Evolutionary conservation across 2,888 invertebrate genomes (phyloP).

Genomic region (Cyrtodaria siliqua): DNA sequence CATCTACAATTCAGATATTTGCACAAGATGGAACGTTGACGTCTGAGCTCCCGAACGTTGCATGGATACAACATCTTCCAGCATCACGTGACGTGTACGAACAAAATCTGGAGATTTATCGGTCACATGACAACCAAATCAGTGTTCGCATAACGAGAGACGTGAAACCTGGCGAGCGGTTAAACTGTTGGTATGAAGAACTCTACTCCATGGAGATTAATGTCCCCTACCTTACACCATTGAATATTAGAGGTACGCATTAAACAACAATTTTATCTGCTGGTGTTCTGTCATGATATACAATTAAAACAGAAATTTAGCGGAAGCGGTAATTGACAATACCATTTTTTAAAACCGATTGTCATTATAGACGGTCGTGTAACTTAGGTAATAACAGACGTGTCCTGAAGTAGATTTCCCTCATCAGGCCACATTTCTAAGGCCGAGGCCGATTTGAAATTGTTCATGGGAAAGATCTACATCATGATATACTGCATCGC

Average conservation of each 20-base stretch:
- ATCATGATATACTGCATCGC: no score
- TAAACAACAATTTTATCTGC: no score
- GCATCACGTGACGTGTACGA: slow-evolving; percentile 90
- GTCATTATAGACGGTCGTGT: no score
- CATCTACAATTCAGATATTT: slow-evolving; percentile 14
- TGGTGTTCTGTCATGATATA: no score
- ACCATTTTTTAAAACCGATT: no score
- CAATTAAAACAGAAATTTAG: no score
- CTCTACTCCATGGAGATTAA: slow-evolving; percentile 90
- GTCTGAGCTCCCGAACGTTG: slow-evolving; percentile 1
- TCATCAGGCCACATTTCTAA: no score
- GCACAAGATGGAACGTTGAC: slow-evolving; percentile 7
- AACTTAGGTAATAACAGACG: no score
- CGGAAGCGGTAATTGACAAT: no score
- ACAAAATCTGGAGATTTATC: slow-evolving; percentile 87
- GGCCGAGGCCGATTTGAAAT: no score
- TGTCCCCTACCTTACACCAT: slow-evolving; percentile 93
- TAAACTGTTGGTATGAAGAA: slow-evolving; percentile 93
- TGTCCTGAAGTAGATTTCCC: no score
- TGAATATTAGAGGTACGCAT: slow-evolving; percentile 92
- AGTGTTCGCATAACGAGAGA: slow-evolving; percentile 68
- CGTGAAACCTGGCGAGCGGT: slow-evolving; percentile 89
- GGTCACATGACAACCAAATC: slow-evolving; percentile 67
- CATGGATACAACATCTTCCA: slow-evolving; percentile 83
- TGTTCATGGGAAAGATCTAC: no score